Evolutionary conservation across 1,140 invertebrate genomes (phyloP).

Genomic region (Drosophila tani): DNA sequence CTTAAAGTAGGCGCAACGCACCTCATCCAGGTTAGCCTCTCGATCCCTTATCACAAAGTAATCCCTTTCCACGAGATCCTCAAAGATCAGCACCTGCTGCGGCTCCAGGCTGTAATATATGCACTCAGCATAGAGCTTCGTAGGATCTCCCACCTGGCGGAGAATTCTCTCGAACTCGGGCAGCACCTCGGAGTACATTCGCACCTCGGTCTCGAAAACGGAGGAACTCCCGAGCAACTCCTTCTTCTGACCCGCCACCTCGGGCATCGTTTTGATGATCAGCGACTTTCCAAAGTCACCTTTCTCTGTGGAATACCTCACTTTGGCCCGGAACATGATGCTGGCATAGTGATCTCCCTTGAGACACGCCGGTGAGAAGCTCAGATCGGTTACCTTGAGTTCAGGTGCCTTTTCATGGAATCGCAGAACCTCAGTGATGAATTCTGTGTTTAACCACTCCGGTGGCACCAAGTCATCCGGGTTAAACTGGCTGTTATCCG

Average conservation of each 20-base stretch:
- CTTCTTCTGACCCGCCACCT: conserved; percentile 61
- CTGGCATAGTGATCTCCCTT: conserved; percentile 80
- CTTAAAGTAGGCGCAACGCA: conserved; percentile 40
- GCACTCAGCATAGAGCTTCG: conserved; percentile 31
- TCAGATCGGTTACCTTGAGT: conserved; percentile 37
- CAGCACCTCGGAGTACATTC: conserved; percentile 63
- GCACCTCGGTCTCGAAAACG: conserved; percentile 69
- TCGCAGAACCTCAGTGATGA: conserved; percentile 48
- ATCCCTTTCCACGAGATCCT: conserved; percentile 55
- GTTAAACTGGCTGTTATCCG: conserved; percentile 41
- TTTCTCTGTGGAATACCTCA: conserved; percentile 16
- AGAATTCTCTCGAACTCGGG: conserved; percentile 69
- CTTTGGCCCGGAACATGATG: conserved; percentile 64
- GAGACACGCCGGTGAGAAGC: conserved; percentile 57
- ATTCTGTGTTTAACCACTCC: conserved; percentile 56
- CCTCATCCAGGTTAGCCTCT: conserved; percentile 41
- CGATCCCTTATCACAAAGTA: conserved; percentile 55
- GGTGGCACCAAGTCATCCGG: conserved; percentile 67
- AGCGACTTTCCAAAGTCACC: conserved; percentile 44
- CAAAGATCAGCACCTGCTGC: conserved; percentile 57
- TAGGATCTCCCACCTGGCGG: conserved; percentile 42
- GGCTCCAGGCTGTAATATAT: conserved; percentile 60
- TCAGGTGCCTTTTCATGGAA: conserved; percentile 29
- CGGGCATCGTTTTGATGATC: conserved; percentile 74
- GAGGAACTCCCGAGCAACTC: conserved; percentile 41